phyloP scores from a whole-genome alignment of 2,797 vertebrate genomes.

The Acanthiza pusilla region DNA sequence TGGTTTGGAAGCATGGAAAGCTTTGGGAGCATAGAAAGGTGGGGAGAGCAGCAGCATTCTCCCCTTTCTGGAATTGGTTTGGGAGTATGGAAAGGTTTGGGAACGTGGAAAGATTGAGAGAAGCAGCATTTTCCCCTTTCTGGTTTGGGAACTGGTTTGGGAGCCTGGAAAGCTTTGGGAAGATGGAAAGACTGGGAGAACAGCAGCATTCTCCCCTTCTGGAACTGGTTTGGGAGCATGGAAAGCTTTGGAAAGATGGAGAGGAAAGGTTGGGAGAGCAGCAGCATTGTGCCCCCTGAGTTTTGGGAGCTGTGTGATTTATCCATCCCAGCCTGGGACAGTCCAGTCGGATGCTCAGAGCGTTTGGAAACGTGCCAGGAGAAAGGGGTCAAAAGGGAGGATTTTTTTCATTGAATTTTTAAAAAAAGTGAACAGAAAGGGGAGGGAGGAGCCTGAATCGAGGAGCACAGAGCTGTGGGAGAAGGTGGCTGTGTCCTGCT shows the following conservation, averaged over 20 bases:
- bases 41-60: background rate
- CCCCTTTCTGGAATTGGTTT: background rate
- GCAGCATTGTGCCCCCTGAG: background rate
- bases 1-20: background rate
- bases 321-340: background rate
- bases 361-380: background rate
- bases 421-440: background rate
- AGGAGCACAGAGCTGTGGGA: background rate
- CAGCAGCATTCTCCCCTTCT: background rate
- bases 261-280: background rate
- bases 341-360: background rate
- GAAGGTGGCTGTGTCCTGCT: background rate
- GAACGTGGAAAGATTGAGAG: no score
- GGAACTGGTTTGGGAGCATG: background rate
- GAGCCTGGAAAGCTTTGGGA: background rate
- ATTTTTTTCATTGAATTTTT: background rate
- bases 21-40: no score
- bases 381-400: background rate
- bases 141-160: background rate
- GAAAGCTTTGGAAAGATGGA: background rate
- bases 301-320: background rate
- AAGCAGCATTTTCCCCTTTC: background rate
- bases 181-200: background rate
- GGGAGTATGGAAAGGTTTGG: no score
- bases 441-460: accelerated